phyloP scores from a whole-genome alignment of 2,113 vertebrate genomes.

The Chroicocephalus ridibundus region DNA sequence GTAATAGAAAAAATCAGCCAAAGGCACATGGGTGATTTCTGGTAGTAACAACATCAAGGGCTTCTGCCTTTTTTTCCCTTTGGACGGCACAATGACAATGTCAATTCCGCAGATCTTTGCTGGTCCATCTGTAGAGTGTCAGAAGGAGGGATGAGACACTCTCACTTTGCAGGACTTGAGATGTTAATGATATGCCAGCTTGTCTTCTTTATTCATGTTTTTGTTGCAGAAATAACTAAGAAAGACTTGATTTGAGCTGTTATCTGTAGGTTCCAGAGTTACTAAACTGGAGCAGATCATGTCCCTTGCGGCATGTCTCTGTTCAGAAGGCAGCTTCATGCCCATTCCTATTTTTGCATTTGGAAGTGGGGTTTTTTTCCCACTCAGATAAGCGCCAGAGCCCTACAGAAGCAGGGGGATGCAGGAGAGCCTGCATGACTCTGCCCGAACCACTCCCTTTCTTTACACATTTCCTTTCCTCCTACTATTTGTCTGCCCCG shows the following conservation, averaged over 20 bases:
- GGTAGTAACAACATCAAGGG: not conserved
- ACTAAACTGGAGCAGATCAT: not conserved
- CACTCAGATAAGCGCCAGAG: not conserved
- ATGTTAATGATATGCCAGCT: not conserved
- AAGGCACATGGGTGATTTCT: not conserved
- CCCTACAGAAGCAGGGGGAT: not conserved
- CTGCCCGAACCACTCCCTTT: slow-evolving; percentile 23
- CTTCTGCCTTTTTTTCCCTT: not conserved
- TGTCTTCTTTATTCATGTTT: not conserved
- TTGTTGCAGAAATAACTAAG: not conserved
- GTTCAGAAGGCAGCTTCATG: not conserved
- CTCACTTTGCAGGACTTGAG: not conserved
- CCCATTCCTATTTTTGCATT: not conserved
- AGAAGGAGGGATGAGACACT: not conserved
- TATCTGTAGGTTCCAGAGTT: not conserved
- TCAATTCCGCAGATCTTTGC: not conserved
- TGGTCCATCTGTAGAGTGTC: not conserved
- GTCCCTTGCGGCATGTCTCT: not conserved
- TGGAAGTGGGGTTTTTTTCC: not conserved
- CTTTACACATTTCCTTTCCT: slow-evolving; percentile 23
- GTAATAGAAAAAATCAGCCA: not conserved
- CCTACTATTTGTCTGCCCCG: not conserved
- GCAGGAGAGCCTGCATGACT: not conserved
- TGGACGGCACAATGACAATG: not conserved
- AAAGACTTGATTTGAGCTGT: not conserved